Conservation (phyloP, 2,113 vertebrate species). For the Psilopsiagon aurifrons region DNA sequence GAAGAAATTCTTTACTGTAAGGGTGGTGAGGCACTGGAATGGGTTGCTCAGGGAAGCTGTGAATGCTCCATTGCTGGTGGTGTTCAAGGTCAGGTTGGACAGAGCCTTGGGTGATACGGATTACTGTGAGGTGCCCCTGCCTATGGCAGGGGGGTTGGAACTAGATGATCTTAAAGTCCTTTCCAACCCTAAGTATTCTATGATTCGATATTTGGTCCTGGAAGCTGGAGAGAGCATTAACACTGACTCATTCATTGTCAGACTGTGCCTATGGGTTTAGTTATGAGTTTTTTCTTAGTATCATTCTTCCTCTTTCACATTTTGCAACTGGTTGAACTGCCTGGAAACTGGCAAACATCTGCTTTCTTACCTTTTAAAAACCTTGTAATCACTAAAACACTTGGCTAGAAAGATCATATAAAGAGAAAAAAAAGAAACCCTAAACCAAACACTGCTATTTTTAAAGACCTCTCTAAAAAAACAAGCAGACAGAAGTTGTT, state of each 20-base stretch:
- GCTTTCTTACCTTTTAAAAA: not conserved
- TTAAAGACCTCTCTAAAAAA: not conserved
- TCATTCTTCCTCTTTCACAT: not conserved
- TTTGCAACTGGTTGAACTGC: not conserved
- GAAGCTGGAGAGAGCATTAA: not conserved
- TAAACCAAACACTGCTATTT: not conserved
- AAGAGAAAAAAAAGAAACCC: fast-evolving
- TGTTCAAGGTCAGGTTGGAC: too few species aligned
- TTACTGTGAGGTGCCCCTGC: too few species aligned
- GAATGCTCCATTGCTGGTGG: too few species aligned
- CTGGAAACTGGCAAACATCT: not conserved
- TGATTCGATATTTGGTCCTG: not conserved
- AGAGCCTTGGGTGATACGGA: too few species aligned
- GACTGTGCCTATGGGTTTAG: not conserved
- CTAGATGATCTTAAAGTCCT: too few species aligned
- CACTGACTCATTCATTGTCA: not conserved
- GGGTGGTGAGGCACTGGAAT: too few species aligned
- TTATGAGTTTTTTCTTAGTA: not conserved
- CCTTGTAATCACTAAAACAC: not conserved
- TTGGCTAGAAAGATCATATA: not conserved
- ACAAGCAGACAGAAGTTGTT: not conserved
- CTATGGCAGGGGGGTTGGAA: too few species aligned
- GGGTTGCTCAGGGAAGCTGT: too few species aligned
- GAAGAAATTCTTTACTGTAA: too few species aligned
- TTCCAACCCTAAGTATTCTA: too few species aligned